These are phyloP conservation scores for Macrotrachela quadricornifera DNA, from an alignment of 1,140 invertebrate genomes.

Conservation along the genomic window DNA sequence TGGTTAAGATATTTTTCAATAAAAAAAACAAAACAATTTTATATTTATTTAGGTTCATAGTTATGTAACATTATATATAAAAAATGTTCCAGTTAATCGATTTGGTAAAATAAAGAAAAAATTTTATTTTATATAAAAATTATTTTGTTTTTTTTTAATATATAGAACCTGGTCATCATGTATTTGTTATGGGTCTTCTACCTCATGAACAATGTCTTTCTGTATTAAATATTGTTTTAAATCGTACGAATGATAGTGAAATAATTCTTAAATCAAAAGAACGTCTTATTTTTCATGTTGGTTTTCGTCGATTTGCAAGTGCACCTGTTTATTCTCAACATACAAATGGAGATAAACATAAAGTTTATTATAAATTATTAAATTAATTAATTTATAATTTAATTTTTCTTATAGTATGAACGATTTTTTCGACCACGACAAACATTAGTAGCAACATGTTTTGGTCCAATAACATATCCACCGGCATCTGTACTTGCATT, in stretches of 20 bases:
- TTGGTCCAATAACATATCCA: slow-evolving; percentile 77
- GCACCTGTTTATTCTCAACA: slow-evolving; percentile 35
- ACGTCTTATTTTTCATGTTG: slow-evolving; percentile 74
- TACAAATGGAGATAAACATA: slow-evolving; percentile 76
- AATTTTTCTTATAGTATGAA: slow-evolving; percentile 42
- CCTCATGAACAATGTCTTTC: slow-evolving; percentile 91
- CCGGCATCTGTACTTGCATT: slow-evolving; percentile 75
- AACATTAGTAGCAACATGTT: slow-evolving; percentile 68
- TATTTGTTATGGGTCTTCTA: slow-evolving; percentile 38
- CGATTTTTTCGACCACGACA: slow-evolving; percentile 63
- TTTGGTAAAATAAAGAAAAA: background rate
- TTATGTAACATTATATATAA: slow-evolving; percentile 21
- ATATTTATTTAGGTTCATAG: slow-evolving; percentile 5
- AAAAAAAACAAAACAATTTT: slow-evolving; percentile 2
- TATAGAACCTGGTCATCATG: background rate
- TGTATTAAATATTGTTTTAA: slow-evolving; percentile 65
- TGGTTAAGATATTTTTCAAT: slow-evolving; percentile 36
- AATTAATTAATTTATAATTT: no score
- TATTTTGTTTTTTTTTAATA: background rate
- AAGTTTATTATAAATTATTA: slow-evolving; percentile 21
- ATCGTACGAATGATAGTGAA: slow-evolving; percentile 29
- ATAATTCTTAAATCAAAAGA: slow-evolving; percentile 67
- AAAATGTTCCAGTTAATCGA: slow-evolving; percentile 2
- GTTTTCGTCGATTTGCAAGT: slow-evolving; percentile 48
- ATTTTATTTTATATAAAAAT: background rate